A percentile compares a stretch with the other conserved stretches of the same genome.
Conservation (phyloP, 2,113 vertebrate genomes). For the Rutilus rutilus region DNA sequence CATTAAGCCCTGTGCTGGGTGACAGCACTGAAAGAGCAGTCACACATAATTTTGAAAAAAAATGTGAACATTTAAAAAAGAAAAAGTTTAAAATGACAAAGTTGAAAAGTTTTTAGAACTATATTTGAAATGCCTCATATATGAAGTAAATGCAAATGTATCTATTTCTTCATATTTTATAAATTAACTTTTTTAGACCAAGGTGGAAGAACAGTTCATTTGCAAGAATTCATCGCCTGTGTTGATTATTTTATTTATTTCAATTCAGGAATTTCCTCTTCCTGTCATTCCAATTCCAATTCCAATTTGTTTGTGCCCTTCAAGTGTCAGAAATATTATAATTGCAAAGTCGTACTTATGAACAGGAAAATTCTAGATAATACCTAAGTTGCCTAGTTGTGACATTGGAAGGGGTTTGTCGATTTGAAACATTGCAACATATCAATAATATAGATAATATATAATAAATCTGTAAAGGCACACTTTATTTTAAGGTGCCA, state of each 20-base stretch:
- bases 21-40: background rate
- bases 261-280: background rate
- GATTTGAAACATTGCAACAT: background rate
- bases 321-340: background rate
- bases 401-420: background rate
- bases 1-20: conserved; percentile 12
- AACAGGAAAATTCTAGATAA: background rate
- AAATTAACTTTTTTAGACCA: background rate
- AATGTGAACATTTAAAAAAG: too few species aligned
- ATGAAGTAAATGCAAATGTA: background rate
- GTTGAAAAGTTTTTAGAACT: too few species aligned
- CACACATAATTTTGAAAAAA: too few species aligned
- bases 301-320: background rate
- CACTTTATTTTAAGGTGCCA: too few species aligned
- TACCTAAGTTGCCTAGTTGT: background rate
- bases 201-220: background rate
- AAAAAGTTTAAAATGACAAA: too few species aligned
- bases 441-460: background rate
- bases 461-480: too few species aligned
- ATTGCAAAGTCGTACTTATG: background rate
- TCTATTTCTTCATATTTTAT: background rate
- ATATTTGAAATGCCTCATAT: background rate
- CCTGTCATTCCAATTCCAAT: background rate
- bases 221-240: background rate
- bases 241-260: background rate